Evolutionary conservation across 2,888 invertebrate genomes (phyloP).

Genomic region (Orthosia gracilis): DNA sequence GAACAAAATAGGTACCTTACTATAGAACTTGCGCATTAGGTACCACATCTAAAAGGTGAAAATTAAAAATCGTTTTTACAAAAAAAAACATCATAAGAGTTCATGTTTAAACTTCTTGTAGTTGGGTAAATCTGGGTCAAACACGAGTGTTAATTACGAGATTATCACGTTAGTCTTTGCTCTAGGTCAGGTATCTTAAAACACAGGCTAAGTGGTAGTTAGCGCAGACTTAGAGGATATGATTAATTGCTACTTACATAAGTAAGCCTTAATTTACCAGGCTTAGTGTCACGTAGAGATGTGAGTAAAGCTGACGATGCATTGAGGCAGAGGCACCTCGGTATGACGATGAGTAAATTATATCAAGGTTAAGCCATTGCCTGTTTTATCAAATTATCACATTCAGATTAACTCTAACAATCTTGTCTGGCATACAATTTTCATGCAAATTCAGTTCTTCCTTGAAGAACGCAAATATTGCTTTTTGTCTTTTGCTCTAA

Average conservation of each 20-base stretch:
- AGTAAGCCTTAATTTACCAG: neutral
- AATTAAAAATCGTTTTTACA: too few species aligned
- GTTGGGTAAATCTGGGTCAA: neutral
- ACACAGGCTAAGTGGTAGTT: neutral
- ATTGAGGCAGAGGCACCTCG: neutral
- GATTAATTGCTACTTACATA: constrained; percentile 5
- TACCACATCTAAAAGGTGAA: too few species aligned
- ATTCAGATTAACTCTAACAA: too few species aligned
- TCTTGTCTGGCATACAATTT: too few species aligned
- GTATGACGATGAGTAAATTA: too few species aligned
- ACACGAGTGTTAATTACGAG: neutral
- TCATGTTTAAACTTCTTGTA: neutral
- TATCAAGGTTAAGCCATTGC: too few species aligned
- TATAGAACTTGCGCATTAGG: neutral
- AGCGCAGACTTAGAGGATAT: neutral
- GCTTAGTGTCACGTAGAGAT: neutral
- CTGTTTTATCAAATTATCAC: too few species aligned
- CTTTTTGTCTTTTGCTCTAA: too few species aligned
- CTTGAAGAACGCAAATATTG: too few species aligned
- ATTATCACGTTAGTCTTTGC: neutral
- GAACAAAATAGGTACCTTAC: too few species aligned
- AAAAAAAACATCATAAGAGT: too few species aligned
- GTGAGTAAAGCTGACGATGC: neutral
- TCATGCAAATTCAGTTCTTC: too few species aligned
- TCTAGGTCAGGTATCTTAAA: neutral